A percentile compares a stretch with the other conserved stretches of the same genome.
These are phyloP conservation scores for Hyaena hyaena DNA, from an alignment of 2,113 vertebrate species.

Conservation along the genomic window DNA sequence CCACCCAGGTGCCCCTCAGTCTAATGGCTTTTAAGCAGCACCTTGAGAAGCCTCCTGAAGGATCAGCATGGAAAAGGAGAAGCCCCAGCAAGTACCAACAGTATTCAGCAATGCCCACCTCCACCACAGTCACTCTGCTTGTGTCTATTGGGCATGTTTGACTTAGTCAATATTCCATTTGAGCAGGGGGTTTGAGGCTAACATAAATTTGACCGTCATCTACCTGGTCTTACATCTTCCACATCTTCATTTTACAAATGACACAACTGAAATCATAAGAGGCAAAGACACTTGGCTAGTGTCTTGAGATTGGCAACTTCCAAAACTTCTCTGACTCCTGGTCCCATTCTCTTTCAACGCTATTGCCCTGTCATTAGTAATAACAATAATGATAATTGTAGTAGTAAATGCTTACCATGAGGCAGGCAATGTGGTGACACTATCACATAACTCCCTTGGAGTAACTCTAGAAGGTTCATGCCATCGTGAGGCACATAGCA, in stretches of 20 bases:
- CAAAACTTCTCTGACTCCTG: not conserved
- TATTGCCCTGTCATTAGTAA: not conserved
- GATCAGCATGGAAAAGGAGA: not conserved
- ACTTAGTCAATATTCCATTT: not conserved
- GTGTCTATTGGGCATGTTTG: not conserved
- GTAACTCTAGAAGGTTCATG: not conserved
- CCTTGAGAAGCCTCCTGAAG: not conserved
- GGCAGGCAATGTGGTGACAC: not conserved
- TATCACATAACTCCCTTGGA: not conserved
- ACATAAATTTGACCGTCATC: not conserved
- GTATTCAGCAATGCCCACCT: not conserved
- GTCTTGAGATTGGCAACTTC: constrained; percentile 12
- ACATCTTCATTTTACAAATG: not conserved
- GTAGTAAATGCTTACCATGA: not conserved
- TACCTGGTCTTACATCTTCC: not conserved
- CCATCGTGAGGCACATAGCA: not conserved
- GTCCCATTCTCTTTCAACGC: not conserved
- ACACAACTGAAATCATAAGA: not conserved
- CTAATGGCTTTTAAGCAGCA: not conserved
- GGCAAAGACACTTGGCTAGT: not conserved
- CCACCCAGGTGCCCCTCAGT: too few species aligned
- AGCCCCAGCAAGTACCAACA: not conserved
- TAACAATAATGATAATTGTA: not conserved
- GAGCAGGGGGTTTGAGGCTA: not conserved
- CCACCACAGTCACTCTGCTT: too few species aligned